phyloP scores from a whole-genome alignment of 2,113 vertebrate species.

The Irena cyanogastra region DNA sequence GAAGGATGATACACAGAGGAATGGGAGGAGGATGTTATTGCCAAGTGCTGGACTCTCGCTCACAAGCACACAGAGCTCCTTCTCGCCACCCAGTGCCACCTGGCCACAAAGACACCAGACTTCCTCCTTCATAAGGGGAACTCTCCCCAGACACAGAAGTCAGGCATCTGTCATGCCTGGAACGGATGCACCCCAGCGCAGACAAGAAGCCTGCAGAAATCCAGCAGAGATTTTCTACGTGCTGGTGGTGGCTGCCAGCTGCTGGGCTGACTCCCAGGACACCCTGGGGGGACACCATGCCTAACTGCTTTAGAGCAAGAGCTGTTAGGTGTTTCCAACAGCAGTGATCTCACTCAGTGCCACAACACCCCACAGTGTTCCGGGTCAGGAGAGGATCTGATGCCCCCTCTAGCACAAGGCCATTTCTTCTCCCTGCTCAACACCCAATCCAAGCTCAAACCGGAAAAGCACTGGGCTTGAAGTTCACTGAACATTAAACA shows the following conservation, averaged over 20 bases:
- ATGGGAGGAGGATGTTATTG: neutral
- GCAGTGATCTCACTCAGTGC: neutral
- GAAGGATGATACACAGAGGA: neutral
- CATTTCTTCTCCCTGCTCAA: neutral
- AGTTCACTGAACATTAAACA: neutral
- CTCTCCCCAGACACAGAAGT: neutral
- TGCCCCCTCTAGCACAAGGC: neutral
- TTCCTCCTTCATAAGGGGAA: neutral
- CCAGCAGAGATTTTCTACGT: neutral
- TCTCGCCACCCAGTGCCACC: neutral
- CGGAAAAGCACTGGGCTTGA: neutral
- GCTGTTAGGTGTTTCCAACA: neutral
- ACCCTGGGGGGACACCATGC: neutral
- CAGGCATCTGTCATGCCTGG: neutral
- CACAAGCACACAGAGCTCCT: neutral
- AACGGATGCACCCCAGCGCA: neutral
- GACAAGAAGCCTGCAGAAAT: neutral
- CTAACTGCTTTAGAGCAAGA: neutral
- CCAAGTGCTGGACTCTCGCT: neutral
- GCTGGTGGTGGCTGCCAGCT: neutral
- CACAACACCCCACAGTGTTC: rapidly evolving
- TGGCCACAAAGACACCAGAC: neutral
- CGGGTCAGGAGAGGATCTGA: neutral
- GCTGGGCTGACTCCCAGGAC: neutral
- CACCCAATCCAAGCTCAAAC: neutral